These are phyloP conservation scores for Teinopalpus imperialis DNA, from an alignment of 2,888 invertebrate species.

Conservation along the genomic window DNA sequence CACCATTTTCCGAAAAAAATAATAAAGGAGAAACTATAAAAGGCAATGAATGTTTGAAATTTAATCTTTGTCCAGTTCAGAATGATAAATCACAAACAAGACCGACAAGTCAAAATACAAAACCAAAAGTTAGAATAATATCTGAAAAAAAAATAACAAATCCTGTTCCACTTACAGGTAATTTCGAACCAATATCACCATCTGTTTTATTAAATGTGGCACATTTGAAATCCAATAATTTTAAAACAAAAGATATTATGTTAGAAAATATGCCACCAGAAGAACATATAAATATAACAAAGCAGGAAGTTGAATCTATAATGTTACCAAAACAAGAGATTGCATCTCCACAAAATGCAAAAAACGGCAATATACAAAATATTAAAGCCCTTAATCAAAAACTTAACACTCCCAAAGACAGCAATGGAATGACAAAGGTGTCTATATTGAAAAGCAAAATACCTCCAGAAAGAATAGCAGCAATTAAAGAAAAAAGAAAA, in stretches of 20 bases:
- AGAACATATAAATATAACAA: neutral
- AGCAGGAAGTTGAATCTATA: neutral
- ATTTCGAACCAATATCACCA: constrained; percentile 52
- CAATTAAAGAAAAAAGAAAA: constrained; percentile 63
- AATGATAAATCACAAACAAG: constrained; percentile 1
- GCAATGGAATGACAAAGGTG: constrained; percentile 20
- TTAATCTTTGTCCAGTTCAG: neutral
- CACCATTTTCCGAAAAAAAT: constrained; percentile 13
- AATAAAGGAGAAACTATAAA: neutral
- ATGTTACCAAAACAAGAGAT: neutral
- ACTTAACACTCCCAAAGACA: neutral
- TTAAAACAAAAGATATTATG: neutral
- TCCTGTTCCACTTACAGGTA: constrained; percentile 43
- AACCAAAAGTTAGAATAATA: constrained; percentile 54
- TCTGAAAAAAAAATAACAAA: constrained; percentile 57
- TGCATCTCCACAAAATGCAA: neutral
- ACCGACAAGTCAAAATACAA: constrained; percentile 7
- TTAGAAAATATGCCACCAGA: constrained; percentile 26
- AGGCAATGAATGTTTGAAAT: neutral
- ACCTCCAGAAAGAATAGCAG: constrained; percentile 58
- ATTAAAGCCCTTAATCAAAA: constrained; percentile 2
- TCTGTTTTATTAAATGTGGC: constrained; percentile 44
- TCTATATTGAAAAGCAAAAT: constrained; percentile 44
- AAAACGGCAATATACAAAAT: constrained; percentile 3
- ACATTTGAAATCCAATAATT: constrained; percentile 32